These are phyloP conservation scores for Ischnus inquisitorius DNA, from an alignment of 2,888 invertebrate genomes.

Conservation along the genomic window DNA sequence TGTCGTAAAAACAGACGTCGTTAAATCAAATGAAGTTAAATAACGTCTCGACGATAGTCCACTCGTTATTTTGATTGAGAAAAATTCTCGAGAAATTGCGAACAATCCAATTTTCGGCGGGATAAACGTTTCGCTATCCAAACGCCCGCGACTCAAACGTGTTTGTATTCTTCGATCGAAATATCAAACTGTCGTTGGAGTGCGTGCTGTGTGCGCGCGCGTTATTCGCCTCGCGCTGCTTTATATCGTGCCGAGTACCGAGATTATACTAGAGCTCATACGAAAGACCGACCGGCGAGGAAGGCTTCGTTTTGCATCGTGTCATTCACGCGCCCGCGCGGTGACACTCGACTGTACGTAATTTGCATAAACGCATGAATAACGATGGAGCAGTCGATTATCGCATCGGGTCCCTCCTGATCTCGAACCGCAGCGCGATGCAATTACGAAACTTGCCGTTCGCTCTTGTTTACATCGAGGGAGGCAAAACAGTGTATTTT, in stretches of 20 bases:
- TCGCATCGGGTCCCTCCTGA: constrained; percentile 15
- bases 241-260: constrained; percentile 47
- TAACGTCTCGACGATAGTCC: too few species aligned
- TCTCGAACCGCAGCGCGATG: constrained; percentile 15
- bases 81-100: too few species aligned
- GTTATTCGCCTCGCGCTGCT: constrained; percentile 50
- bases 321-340: constrained; percentile 56
- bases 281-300: constrained; percentile 38
- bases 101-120: too few species aligned
- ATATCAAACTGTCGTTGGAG: constrained; percentile 19
- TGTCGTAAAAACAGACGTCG: too few species aligned
- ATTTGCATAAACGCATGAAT: constrained; percentile 66
- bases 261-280: constrained; percentile 57
- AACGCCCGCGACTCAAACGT: neutral
- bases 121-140: neutral
- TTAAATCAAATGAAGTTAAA: too few species aligned
- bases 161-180: neutral
- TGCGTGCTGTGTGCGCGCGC: constrained; percentile 12
- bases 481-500: neutral
- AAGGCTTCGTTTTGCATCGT: constrained; percentile 38
- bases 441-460: constrained; percentile 34
- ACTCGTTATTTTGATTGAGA: too few species aligned
- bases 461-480: neutral
- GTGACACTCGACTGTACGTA: constrained; percentile 44
- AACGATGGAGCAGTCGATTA: constrained; percentile 53